These are phyloP conservation scores for Ciconia nigra DNA, from an alignment of 2,797 vertebrate species.

Conservation along the genomic window DNA sequence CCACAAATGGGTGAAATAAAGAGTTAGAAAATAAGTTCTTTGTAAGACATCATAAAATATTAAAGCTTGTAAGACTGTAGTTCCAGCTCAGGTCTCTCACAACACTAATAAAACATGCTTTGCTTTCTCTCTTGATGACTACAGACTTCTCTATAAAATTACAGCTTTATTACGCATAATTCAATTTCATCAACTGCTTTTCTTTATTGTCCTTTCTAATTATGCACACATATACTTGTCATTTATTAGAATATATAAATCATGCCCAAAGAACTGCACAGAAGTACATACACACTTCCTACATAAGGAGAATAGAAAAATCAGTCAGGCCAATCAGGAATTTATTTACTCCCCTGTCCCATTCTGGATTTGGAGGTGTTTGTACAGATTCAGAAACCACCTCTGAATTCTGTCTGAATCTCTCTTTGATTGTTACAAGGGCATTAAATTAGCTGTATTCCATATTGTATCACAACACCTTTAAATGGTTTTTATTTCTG, in stretches of 20 bases:
- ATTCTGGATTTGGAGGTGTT: not conserved
- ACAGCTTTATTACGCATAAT: not conserved
- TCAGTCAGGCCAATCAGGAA: not conserved
- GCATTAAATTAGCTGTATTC: not conserved
- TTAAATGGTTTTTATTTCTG: not conserved
- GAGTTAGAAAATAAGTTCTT: not conserved
- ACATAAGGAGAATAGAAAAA: not conserved
- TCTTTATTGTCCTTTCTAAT: slow-evolving; percentile 38
- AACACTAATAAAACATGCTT: not conserved
- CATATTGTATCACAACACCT: not conserved
- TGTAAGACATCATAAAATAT: not conserved
- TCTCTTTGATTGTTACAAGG: not conserved
- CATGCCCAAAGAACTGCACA: not conserved
- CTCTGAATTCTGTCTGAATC: not conserved
- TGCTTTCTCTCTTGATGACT: not conserved
- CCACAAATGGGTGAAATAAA: not conserved
- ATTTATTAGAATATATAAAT: slow-evolving; percentile 14
- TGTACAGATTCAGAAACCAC: not conserved
- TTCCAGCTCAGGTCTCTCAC: not conserved
- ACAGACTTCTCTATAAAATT: not conserved
- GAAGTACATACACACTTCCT: not conserved
- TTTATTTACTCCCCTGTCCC: not conserved
- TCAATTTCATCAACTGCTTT: slow-evolving; percentile 36
- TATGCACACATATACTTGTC: not conserved
- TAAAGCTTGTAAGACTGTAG: not conserved